A percentile compares a stretch with the other conserved stretches of the same genome.
Conservation (phyloP, 2,113 vertebrate genomes). For the Ophthalmotilapia sp. region DNA sequence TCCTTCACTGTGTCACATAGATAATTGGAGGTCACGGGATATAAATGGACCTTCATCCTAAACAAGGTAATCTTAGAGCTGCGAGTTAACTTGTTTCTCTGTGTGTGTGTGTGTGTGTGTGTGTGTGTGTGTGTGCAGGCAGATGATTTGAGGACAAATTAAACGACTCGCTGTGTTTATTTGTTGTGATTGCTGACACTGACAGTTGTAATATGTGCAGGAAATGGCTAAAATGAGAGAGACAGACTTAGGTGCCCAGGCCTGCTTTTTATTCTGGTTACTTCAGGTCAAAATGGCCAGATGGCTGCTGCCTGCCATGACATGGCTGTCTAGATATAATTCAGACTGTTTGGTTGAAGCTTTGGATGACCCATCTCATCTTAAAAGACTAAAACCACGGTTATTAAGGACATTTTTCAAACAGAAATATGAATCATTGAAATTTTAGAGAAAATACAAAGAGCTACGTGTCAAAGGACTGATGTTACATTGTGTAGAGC, state of each 20-base stretch:
- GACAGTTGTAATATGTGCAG: neutral
- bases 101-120: neutral
- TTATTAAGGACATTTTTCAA: neutral
- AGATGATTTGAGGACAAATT: neutral
- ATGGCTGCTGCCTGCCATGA: neutral
- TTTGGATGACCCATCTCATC: neutral
- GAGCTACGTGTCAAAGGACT: accelerated
- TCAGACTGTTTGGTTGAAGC: neutral
- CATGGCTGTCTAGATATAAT: neutral
- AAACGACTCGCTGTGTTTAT: neutral
- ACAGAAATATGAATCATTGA: neutral
- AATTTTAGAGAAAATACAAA: neutral
- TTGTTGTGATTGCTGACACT: neutral
- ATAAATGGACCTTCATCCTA: slow-evolving; percentile 5
- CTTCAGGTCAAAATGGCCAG: neutral
- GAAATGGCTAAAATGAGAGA: neutral
- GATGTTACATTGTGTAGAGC: neutral
- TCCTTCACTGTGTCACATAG: neutral
- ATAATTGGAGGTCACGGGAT: slow-evolving; percentile 5
- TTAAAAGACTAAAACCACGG: neutral
- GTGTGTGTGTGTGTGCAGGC: neutral
- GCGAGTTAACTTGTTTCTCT: neutral
- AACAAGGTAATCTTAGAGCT: slow-evolving; percentile 7
- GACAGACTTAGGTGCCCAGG: neutral
- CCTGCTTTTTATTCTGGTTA: neutral